Conservation (phyloP, 2,797 vertebrate genomes). For the Amphiprion clarkii region DNA sequence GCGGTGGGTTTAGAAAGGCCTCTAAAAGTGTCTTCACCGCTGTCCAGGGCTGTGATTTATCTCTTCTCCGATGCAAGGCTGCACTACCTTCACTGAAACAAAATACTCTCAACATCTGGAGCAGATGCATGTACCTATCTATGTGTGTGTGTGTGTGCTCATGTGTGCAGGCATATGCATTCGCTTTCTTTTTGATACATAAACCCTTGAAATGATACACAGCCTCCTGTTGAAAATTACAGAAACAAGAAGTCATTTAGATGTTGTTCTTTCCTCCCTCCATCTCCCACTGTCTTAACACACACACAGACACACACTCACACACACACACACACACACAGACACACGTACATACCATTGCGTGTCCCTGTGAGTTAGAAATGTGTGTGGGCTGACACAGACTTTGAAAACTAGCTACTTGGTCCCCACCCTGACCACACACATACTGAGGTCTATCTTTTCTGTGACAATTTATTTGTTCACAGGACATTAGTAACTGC, state of each 20-base stretch:
- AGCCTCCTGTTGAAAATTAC: slow-evolving; percentile 9
- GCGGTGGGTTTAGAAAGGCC: slow-evolving; percentile 71
- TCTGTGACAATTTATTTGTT: neutral
- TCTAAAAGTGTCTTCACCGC: slow-evolving; percentile 80
- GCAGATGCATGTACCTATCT: slow-evolving; percentile 32
- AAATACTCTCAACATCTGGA: slow-evolving; percentile 75
- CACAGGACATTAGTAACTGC: neutral
- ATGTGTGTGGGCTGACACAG: slow-evolving; percentile 1
- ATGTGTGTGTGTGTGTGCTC: slow-evolving; percentile 4
- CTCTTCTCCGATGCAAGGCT: slow-evolving; percentile 57
- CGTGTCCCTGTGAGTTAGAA: neutral
- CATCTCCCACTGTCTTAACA: neutral
- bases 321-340: neutral
- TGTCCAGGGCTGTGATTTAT: slow-evolving; percentile 78
- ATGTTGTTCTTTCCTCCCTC: slow-evolving; percentile 34
- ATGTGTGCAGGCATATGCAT: slow-evolving; percentile 9
- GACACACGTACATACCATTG: neutral
- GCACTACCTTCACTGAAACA: slow-evolving; percentile 65
- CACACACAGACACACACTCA: too few relatives aligned
- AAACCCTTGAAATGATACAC: slow-evolving; percentile 34
- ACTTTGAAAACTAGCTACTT: neutral
- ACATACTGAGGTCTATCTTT: neutral
- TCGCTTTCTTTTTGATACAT: slow-evolving; percentile 31
- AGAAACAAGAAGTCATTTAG: slow-evolving; percentile 6
- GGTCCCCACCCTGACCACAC: neutral